Evolutionary conservation across 2,888 invertebrate genomes (phyloP).

Genomic region (Tinea trinotella): DNA sequence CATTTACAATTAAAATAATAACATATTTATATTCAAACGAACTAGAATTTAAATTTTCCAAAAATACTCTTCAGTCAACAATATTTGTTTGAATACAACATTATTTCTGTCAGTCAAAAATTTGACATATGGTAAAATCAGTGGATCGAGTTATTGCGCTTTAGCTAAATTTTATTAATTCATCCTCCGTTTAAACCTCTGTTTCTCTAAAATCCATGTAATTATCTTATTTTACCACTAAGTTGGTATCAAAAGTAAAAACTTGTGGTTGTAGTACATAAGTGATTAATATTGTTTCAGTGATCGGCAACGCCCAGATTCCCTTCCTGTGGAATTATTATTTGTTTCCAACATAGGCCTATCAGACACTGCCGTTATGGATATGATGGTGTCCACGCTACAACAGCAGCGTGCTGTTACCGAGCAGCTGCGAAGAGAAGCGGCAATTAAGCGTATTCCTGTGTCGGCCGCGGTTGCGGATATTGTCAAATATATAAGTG

Average conservation of each 20-base stretch:
- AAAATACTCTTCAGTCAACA: too few species aligned
- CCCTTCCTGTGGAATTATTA: constrained; percentile 29
- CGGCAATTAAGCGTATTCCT: constrained; percentile 87
- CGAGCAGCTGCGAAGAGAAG: constrained; percentile 93
- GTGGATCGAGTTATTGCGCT: not conserved
- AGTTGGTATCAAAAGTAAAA: not conserved
- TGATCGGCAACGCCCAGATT: constrained; percentile 59
- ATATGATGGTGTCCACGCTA: constrained; percentile 93
- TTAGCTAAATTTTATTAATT: constrained; percentile 8
- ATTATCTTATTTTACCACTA: not conserved
- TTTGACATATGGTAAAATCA: not conserved
- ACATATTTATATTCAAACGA: too few species aligned
- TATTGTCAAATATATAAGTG: constrained; percentile 90
- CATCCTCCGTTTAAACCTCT: not conserved
- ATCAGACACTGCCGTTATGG: constrained; percentile 91
- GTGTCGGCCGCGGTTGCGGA: constrained; percentile 93
- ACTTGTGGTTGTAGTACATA: not conserved
- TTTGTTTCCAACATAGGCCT: constrained; percentile 83
- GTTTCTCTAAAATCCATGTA: constrained; percentile 15
- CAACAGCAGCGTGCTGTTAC: constrained; percentile 95
- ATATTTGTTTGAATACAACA: too few species aligned
- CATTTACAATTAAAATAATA: too few species aligned
- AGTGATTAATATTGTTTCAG: not conserved
- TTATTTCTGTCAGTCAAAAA: too few species aligned
- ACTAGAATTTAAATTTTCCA: too few species aligned